These are phyloP conservation scores for Lepus oiostolus DNA, from an alignment of 2,797 vertebrate species.

Conservation along the genomic window DNA sequence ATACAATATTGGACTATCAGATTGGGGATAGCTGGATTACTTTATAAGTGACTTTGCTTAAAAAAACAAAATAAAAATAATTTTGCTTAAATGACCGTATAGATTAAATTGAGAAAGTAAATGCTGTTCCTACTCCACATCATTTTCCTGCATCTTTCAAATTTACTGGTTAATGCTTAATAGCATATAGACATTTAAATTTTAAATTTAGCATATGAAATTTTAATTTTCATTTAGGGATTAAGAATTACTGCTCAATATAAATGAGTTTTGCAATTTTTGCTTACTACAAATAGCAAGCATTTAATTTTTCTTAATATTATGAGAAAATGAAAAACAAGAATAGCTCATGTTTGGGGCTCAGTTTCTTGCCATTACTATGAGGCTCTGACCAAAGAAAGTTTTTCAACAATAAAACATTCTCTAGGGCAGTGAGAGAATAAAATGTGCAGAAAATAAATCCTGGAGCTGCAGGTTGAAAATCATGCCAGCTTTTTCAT, in stretches of 20 bases:
- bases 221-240: conserved; percentile 54
- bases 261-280: background rate
- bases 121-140: background rate
- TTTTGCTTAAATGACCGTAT: background rate
- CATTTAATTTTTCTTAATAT: conserved; percentile 57
- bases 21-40: conserved; percentile 14
- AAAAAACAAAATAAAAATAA: background rate
- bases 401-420: background rate
- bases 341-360: background rate
- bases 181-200: conserved; percentile 51
- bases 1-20: background rate
- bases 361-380: background rate
- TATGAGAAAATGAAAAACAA: conserved; percentile 37
- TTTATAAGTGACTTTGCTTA: background rate
- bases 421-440: background rate
- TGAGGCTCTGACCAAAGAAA: background rate
- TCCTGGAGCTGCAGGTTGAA: background rate
- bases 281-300: background rate
- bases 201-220: background rate
- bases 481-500: background rate
- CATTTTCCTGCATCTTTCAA: conserved; percentile 23
- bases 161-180: conserved; percentile 50
- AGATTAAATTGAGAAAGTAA: conserved; percentile 35
- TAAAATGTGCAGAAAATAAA: conserved; percentile 5
- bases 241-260: conserved; percentile 6